These are phyloP conservation scores for Hemibagrus wyckioides DNA, from an alignment of 2,113 vertebrate genomes.

Conservation along the genomic window DNA sequence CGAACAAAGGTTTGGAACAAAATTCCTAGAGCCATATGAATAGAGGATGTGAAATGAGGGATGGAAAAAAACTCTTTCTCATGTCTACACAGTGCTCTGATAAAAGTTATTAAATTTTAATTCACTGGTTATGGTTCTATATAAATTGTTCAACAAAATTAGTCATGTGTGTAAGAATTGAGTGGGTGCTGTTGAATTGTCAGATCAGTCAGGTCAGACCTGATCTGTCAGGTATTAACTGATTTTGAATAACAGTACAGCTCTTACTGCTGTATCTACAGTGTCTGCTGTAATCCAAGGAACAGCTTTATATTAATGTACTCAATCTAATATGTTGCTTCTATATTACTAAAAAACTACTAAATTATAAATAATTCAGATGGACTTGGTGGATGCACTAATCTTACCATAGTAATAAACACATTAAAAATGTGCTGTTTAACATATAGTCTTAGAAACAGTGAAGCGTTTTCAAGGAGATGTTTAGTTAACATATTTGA, in stretches of 20 bases:
- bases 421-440: not conserved
- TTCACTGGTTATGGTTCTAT: not conserved
- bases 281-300: not conserved
- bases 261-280: not conserved
- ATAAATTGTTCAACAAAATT: not conserved
- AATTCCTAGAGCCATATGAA: slow-evolving; percentile 3
- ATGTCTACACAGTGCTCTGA: not conserved
- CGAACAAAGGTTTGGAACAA: not conserved
- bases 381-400: not conserved
- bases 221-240: not conserved
- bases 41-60: not conserved
- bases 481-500: slow-evolving; percentile 12
- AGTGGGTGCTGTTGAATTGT: not conserved
- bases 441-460: not conserved
- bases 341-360: not conserved
- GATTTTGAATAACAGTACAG: not conserved
- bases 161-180: not conserved
- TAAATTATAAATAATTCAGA: not conserved
- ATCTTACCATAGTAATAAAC: not conserved
- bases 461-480: not conserved
- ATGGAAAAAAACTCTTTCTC: not conserved
- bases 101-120: not conserved
- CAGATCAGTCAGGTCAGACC: not conserved
- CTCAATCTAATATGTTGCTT: not conserved
- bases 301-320: not conserved